A percentile compares a stretch with the other conserved stretches of the same genome.
phyloP scores from a whole-genome alignment of 1,140 invertebrate species.

The Cecropterus lyciades region DNA sequence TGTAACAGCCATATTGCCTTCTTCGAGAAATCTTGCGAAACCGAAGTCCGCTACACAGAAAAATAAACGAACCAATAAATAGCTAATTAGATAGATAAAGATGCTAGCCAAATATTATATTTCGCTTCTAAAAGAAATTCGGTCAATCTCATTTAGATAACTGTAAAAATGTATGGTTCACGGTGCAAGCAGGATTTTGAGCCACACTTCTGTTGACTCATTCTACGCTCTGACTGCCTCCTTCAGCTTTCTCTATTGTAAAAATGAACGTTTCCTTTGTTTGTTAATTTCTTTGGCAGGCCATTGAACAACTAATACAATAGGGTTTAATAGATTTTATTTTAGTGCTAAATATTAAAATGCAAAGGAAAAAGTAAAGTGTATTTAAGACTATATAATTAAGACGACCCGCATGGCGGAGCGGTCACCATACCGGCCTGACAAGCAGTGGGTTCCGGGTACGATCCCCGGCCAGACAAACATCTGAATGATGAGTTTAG shows the following conservation, averaged over 20 bases:
- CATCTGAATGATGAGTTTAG: too few species aligned
- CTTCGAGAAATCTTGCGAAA: slow-evolving; percentile 98
- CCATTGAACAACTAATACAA: too few species aligned
- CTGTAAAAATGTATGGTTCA: slow-evolving; percentile 1
- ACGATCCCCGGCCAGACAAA: too few species aligned
- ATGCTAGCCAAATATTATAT: background rate
- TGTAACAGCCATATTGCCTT: slow-evolving; percentile 99
- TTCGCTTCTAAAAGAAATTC: background rate
- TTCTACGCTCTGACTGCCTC: slow-evolving; percentile 17
- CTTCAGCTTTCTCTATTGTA: slow-evolving; percentile 22
- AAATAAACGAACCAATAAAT: slow-evolving; percentile 28
- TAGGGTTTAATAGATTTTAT: too few species aligned
- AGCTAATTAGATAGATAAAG: background rate
- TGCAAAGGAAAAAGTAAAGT: too few species aligned
- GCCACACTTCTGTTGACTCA: slow-evolving; percentile 14
- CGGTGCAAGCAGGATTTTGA: slow-evolving; percentile 6
- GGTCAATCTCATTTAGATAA: slow-evolving; percentile 1
- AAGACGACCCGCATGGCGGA: too few species aligned
- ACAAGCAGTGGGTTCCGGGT: too few species aligned
- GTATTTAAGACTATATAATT: too few species aligned
- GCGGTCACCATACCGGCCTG: too few species aligned
- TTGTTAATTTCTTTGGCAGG: background rate
- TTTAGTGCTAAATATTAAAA: too few species aligned
- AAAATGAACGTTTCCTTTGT: slow-evolving; percentile 23
- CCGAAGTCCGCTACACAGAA: slow-evolving; percentile 96